Evolutionary conservation across 2,888 invertebrate genomes (phyloP).

Genomic region (Parnassius smintheus): DNA sequence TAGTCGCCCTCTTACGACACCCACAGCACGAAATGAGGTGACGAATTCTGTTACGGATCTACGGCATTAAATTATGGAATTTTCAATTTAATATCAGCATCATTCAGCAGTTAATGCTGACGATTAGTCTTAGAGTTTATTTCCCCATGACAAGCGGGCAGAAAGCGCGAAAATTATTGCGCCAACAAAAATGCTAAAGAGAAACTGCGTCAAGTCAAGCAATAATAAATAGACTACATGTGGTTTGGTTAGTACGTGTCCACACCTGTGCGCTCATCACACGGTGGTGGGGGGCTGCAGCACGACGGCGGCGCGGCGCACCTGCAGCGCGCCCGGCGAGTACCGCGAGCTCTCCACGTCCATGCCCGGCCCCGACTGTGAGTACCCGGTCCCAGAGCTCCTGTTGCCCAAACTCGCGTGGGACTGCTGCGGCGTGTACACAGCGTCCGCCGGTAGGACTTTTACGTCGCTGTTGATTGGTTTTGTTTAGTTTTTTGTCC

Average conservation of each 20-base stretch:
- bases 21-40: no score
- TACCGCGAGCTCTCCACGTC: conserved; percentile 82
- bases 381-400: conserved; percentile 74
- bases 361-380: conserved; percentile 85
- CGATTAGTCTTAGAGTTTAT: no score
- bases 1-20: no score
- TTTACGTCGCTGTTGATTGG: conserved; percentile 66
- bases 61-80: no score
- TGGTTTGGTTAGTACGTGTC: conserved; percentile 27
- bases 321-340: conserved; percentile 88
- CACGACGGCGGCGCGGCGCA: conserved; percentile 94
- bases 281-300: conserved; percentile 88
- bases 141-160: no score
- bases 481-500: no score
- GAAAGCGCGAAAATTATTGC: no score
- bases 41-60: no score
- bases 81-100: no score
- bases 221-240: conserved; percentile 2
- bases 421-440: conserved; percentile 83
- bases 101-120: no score
- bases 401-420: conserved; percentile 76
- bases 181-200: no score
- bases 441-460: conserved; percentile 88
- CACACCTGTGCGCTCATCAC: conserved; percentile 41
- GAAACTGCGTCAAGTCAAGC: no score